phyloP scores from a whole-genome alignment of 2,888 invertebrate species.

The Callimorpha dominula region DNA sequence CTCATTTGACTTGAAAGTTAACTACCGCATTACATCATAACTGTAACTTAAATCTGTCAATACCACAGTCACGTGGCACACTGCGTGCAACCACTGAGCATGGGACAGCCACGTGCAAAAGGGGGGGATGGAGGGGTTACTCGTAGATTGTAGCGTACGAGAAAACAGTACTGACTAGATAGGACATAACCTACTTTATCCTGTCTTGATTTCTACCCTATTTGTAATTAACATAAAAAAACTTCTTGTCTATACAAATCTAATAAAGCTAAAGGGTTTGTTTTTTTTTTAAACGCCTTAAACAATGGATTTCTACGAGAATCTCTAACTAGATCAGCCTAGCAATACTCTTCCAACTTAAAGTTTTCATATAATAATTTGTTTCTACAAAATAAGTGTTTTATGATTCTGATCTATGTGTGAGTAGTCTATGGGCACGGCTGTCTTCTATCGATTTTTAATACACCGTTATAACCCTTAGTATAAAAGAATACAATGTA shows the following conservation, averaged over 20 bases:
- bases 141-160: background rate
- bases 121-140: background rate
- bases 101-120: background rate
- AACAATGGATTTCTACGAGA: too few species aligned
- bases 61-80: background rate
- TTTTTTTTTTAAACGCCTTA: too few species aligned
- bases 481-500: constrained; percentile 10
- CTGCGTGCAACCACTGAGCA: background rate
- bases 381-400: background rate
- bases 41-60: background rate
- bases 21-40: background rate
- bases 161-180: background rate
- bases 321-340: too few species aligned
- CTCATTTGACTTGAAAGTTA: background rate
- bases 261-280: too few species aligned
- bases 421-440: background rate
- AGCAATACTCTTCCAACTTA: too few species aligned
- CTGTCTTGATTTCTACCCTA: too few species aligned
- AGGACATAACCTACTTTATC: background rate
- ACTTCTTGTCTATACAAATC: too few species aligned
- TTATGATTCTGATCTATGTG: background rate
- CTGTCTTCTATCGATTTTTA: background rate
- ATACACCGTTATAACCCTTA: background rate
- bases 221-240: too few species aligned
- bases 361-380: too few species aligned